Base-by-base conservation (phyloP, 2,797 vertebrate species). In the Sebastes wilsoni region DNA sequence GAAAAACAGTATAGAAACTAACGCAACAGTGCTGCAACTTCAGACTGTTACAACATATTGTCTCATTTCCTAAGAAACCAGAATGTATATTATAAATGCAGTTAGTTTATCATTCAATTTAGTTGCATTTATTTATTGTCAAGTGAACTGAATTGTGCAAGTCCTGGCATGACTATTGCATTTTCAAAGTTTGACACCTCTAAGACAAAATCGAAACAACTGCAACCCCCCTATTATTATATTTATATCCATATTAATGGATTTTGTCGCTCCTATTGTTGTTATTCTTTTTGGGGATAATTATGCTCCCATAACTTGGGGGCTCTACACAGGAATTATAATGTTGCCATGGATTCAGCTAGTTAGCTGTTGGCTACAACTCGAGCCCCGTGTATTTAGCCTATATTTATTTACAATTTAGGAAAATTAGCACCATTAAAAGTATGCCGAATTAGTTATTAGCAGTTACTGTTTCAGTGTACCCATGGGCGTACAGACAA, bases 1-100 rank as follows among this genome's bases (percentile, higher is more conserved):
- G 54, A 67, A 78, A 75, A 74, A 69, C 36, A 62, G 78, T 60
- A 78, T 27, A 77, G 67, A 42, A 70, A 38, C 2, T 49, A 49
- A 67, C 18, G 16, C 23, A 52, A 65, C 59, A 23, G 52, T 77
- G 34, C 61, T 54, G 20, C 23, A 62, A 16, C 23, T 65, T 56
- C 18, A 36, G 7, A 62, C 25, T 49, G 6, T 58, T 49, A 7
- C 4, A 66, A 42, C 1, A 0, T 20, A 22, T 25, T 27, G 34
- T 75, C 58, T 77, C 7, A 59, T 25, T 61, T 81, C 14, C n/a
- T 46, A 23, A 42, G 13, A 75, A 16, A 20, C 3, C 34, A 54
- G 12, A 49, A 60, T 28, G 8, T 23, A 69, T 23, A 54, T 66
- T 14, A 9, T 1, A 61, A 58, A 68, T 55, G 4, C 8, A 30